phyloP scores from a whole-genome alignment of 2,888 invertebrate species.

The Papilio demoleus region DNA sequence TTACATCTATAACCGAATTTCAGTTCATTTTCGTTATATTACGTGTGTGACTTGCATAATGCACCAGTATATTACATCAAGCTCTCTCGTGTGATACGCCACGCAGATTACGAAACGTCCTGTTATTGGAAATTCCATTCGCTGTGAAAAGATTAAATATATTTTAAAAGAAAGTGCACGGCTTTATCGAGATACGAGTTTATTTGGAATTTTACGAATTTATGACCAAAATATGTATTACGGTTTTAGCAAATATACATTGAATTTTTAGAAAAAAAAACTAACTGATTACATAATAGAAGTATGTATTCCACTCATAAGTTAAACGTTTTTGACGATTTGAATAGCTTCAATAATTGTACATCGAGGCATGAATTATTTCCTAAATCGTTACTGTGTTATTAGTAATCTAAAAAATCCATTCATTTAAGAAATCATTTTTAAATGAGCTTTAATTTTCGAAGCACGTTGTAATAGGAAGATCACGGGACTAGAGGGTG shows the following conservation, averaged over 20 bases:
- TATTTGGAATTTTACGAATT: background rate
- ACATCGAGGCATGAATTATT: no score
- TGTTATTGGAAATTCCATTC: constrained; percentile 6
- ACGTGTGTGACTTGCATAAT: background rate
- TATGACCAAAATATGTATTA: no score
- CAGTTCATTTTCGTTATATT: background rate
- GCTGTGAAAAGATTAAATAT: background rate
- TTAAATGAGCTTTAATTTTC: constrained; percentile 41
- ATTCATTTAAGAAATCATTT: constrained; percentile 27
- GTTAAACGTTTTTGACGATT: no score
- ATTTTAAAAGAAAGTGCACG: background rate
- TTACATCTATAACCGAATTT: background rate
- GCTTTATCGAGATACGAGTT: background rate
- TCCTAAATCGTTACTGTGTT: constrained; percentile 20
- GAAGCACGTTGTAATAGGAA: constrained; percentile 46
- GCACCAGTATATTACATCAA: background rate
- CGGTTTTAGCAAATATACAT: no score
- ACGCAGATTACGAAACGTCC: background rate
- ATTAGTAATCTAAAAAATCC: constrained; percentile 27
- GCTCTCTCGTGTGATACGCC: background rate
- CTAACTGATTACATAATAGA: no score
- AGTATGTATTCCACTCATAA: no score
- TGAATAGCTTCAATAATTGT: no score
- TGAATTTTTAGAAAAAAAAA: no score
- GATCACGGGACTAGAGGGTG: constrained; percentile 43